Evolutionary conservation across 2,888 invertebrate species (phyloP).

Genomic region (Priocnemis perturbator): DNA sequence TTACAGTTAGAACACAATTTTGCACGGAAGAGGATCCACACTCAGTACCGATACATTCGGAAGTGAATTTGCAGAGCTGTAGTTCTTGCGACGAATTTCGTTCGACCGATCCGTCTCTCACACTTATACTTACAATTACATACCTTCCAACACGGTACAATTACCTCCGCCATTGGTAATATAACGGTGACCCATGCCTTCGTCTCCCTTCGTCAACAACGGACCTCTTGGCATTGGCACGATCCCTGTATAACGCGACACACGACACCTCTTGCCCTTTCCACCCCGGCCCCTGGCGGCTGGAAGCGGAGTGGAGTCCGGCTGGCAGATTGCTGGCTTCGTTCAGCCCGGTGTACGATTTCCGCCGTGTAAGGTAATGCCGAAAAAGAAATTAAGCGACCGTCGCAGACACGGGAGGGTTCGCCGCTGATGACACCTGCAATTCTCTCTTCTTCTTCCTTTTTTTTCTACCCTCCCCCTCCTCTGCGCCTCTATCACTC

Average conservation of each 20-base stretch:
- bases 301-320: no score
- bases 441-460: constrained; percentile 12
- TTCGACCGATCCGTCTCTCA: no score
- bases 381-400: constrained; percentile 51
- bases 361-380: constrained; percentile 51
- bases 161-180: constrained; percentile 1
- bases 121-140: no score
- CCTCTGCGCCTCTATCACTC: background rate
- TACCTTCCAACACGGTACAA: no score
- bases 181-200: constrained; percentile 10
- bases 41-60: no score
- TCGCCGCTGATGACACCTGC: constrained; percentile 42
- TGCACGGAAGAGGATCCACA: no score
- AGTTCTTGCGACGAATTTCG: no score
- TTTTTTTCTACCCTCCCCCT: no score
- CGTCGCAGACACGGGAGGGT: constrained; percentile 15
- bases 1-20: no score
- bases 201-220: constrained; percentile 9
- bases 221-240: constrained; percentile 23
- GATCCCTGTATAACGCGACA: constrained; percentile 44
- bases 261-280: constrained; percentile 59
- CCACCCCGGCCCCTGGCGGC: constrained; percentile 8
- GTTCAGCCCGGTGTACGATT: constrained; percentile 49
- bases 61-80: no score
- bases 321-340: constrained; percentile 50